Evolutionary conservation across 2,113 vertebrate genomes (phyloP), one percentile per base, ranked within the genome.

Genomic region (Osmerus eperlanus): DNA sequence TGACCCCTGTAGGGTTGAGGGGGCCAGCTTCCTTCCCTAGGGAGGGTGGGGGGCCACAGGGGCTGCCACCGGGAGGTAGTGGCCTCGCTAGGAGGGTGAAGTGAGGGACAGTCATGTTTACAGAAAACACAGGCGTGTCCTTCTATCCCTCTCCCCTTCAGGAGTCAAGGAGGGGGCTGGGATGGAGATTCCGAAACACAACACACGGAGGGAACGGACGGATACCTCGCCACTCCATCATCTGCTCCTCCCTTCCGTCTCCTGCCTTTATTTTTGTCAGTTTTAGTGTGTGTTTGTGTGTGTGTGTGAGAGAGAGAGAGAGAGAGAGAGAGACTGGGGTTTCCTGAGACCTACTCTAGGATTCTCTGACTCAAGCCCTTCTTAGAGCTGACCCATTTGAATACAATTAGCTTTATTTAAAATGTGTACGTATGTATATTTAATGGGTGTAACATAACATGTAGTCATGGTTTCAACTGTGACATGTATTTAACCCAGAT

Each of bases 151-250:
- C 61, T 3, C 29, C 32, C 63, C 25, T 18, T 41, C 29, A 16
- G 18, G 5, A 13, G 16, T 75, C 76, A 80, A 76, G 74, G 74
- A 74, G 62, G 70, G 41, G 4, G 7, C 9, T 7, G 68, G 47
- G 81, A 75, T 32, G 58, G 77, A 13, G 19, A 71, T 36, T 54
- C 74, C 76, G 61, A 47, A 32, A 60, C 66, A 15, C 41, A 32
- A 41, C 18, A 54, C 14, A 16, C 13, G 54, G 36, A 67, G 84
- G 75, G 85, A 85, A 84, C 29, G 56, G 65, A 80, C 28, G 64
- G 76, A 81, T 71, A 25, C 55, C 28, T 25, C 8, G 52, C 78
- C 53, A 63, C 83, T 88, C 78, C 78, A 84, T 78, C 84, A 80
- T 80, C 62, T 65, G 11, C 68, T 25, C 79, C 74, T 15, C 84